Percentiles rank a stretch among this genome's conserved stretches.
Evolutionary conservation across 1,140 invertebrate species (phyloP).

Genomic region (Sinonovacula constricta): DNA sequence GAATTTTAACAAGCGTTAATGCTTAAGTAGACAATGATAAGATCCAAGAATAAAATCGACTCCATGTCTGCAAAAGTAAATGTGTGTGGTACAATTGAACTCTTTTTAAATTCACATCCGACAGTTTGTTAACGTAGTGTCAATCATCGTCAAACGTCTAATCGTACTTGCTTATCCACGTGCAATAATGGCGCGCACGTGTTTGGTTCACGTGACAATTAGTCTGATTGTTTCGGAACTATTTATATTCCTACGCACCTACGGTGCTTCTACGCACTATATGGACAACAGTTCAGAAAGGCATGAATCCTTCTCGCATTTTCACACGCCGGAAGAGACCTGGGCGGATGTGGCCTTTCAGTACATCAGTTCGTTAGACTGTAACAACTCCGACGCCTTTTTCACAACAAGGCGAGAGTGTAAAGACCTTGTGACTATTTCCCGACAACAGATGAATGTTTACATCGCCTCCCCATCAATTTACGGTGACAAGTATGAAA

Average conservation of each 20-base stretch:
- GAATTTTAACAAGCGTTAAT: no score
- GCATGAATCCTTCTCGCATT: constrained; percentile 6
- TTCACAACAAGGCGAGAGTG: constrained; percentile 66
- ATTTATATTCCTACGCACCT: not conserved
- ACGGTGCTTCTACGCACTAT: constrained; percentile 35
- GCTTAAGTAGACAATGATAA: no score
- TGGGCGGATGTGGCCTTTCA: constrained; percentile 68
- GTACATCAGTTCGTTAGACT: constrained; percentile 62
- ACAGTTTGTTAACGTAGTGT: no score
- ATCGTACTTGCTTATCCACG: no score
- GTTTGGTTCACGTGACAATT: no score
- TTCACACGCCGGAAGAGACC: constrained; percentile 31
- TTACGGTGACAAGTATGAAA: constrained; percentile 63
- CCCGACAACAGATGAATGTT: constrained; percentile 61
- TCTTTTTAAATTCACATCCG: no score
- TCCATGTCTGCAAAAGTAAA: no score
- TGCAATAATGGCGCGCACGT: no score
- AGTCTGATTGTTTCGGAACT: constrained; percentile 13
- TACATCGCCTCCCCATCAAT: constrained; percentile 65
- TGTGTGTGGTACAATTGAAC: no score
- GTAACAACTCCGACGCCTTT: constrained; percentile 62
- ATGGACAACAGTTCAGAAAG: constrained; percentile 51
- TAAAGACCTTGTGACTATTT: constrained; percentile 53
- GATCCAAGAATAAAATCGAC: no score
- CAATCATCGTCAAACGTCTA: no score